A percentile compares a stretch with the other conserved stretches of the same genome.
phyloP scores from a whole-genome alignment of 2,113 vertebrate genomes.

The Microcebus murinus region DNA sequence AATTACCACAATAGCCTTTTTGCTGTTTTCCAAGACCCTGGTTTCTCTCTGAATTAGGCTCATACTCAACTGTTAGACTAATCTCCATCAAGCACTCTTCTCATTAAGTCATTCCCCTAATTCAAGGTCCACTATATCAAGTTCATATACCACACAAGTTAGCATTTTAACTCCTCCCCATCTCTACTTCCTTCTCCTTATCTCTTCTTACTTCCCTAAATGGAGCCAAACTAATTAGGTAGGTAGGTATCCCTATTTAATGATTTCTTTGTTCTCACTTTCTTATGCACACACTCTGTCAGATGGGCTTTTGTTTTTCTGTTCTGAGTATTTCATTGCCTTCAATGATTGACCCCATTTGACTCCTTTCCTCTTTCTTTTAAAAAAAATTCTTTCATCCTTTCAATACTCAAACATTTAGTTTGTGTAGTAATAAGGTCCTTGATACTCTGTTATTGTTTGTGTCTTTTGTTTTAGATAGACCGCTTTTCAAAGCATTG shows the following conservation, averaged over 20 bases:
- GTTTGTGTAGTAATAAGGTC: not conserved
- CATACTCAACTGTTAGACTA: not conserved
- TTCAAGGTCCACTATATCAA: not conserved
- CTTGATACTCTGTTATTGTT: not conserved
- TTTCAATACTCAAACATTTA: not conserved
- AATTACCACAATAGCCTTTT: not conserved
- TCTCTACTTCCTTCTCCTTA: not conserved
- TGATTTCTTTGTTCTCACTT: not conserved
- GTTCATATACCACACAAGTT: not conserved
- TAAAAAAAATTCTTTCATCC: not conserved
- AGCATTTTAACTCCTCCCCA: not conserved
- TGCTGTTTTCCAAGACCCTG: not conserved
- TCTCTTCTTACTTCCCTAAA: constrained; percentile 3
- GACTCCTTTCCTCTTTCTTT: not conserved
- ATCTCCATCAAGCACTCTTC: not conserved
- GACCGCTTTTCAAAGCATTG: not conserved
- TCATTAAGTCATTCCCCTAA: not conserved
- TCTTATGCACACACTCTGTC: not conserved
- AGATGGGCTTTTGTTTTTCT: not conserved
- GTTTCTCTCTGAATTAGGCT: not conserved
- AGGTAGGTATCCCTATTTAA: not conserved
- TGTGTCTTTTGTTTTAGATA: not conserved
- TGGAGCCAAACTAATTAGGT: not conserved
- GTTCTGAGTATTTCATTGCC: not conserved
- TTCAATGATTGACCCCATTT: not conserved